Conservation (phyloP, 2,888 invertebrate genomes). For the Melipona beecheii region DNA sequence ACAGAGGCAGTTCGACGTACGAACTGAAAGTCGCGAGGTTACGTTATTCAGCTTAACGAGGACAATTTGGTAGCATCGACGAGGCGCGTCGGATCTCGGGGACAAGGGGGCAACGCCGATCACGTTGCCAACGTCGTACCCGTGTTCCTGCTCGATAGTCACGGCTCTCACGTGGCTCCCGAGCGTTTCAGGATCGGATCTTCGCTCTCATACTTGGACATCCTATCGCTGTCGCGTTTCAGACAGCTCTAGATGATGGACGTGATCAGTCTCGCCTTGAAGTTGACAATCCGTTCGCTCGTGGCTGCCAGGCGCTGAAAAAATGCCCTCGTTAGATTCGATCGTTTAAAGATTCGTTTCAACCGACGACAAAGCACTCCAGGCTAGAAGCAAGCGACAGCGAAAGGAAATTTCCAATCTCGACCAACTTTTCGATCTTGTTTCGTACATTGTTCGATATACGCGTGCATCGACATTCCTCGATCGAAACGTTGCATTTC, state of each 20-base stretch:
- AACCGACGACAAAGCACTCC: not conserved
- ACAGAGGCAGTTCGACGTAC: not conserved
- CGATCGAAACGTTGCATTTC: not conserved
- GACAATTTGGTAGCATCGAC: constrained; percentile 53
- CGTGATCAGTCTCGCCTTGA: constrained; percentile 95
- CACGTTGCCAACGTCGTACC: constrained; percentile 80
- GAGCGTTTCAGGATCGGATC: constrained; percentile 34
- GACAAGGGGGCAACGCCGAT: constrained; percentile 80
- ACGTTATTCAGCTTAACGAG: constrained; percentile 29
- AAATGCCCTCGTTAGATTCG: not conserved
- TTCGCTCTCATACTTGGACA: constrained; percentile 53
- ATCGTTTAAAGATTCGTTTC: not conserved
- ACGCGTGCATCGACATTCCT: not conserved
- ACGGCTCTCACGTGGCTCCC: constrained; percentile 46
- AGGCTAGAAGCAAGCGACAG: not conserved
- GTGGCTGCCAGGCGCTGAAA: constrained; percentile 92
- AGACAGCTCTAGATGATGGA: constrained; percentile 89
- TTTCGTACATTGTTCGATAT: not conserved
- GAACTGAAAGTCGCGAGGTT: constrained; percentile 41
- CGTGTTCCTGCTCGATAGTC: constrained; percentile 64
- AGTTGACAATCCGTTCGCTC: constrained; percentile 96
- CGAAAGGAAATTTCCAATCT: not conserved
- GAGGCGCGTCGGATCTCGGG: constrained; percentile 76
- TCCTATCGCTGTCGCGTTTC: constrained; percentile 37
- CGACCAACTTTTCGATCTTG: no score